Percentiles rank a stretch among this genome's conserved stretches.
Evolutionary conservation across 2,888 invertebrate genomes (phyloP).

Genomic region (Bhutanitis thaidina): DNA sequence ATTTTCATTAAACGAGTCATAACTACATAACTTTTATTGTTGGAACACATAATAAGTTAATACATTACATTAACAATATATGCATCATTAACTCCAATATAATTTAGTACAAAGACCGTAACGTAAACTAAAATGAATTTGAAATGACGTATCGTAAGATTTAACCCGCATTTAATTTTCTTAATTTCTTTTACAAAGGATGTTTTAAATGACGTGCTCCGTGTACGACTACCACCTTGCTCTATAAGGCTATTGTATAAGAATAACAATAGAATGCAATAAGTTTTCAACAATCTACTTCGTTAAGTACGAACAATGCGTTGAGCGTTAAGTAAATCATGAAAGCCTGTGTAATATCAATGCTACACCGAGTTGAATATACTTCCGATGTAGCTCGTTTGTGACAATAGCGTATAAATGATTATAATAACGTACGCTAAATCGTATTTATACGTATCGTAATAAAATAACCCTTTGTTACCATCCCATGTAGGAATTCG

Average conservation of each 20-base stretch:
- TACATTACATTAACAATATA: too few species aligned
- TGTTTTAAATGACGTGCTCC: conserved; percentile 9
- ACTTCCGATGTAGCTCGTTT: conserved; percentile 22
- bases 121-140: too few species aligned
- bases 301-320: conserved; percentile 47
- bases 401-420: conserved; percentile 1
- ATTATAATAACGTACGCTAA: conserved; percentile 3
- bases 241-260: conserved; percentile 28
- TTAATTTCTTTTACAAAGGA: too few species aligned
- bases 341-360: conserved; percentile 35
- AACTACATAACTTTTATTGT: too few species aligned
- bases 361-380: conserved; percentile 20
- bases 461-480: neutral
- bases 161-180: too few species aligned
- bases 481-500: neutral
- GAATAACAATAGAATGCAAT: conserved; percentile 32
- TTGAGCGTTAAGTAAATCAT: conserved; percentile 35
- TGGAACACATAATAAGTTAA: too few species aligned
- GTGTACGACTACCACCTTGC: conserved; percentile 8
- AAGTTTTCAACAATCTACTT: conserved; percentile 32
- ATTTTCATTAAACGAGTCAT: too few species aligned
- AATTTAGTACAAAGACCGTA: too few species aligned
- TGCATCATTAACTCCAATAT: too few species aligned
- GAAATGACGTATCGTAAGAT: too few species aligned
- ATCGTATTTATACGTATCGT: too few species aligned